These are phyloP conservation scores for Heliconius ethilla DNA, from an alignment of 2,888 invertebrate species.

Conservation along the genomic window DNA sequence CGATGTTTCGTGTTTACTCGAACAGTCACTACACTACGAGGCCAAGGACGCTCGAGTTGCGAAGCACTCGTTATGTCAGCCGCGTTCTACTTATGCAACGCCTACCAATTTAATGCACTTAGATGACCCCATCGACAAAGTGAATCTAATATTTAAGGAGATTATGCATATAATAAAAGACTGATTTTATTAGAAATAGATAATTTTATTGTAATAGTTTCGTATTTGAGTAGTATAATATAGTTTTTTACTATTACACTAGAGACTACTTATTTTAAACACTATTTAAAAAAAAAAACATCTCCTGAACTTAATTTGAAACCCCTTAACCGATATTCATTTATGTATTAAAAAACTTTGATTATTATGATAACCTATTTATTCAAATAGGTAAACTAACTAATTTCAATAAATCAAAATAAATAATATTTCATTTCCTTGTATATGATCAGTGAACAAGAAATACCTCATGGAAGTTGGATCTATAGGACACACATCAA, in stretches of 20 bases:
- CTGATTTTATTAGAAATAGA: too few species aligned
- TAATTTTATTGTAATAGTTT: background rate
- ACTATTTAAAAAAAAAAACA: background rate
- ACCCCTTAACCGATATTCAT: background rate
- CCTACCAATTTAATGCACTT: conserved; percentile 73
- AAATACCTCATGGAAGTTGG: too few species aligned
- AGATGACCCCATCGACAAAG: conserved; percentile 60
- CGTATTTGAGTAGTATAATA: too few species aligned
- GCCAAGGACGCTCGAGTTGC: conserved; percentile 75
- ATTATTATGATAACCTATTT: background rate
- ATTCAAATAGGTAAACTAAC: too few species aligned
- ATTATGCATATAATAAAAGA: conserved; percentile 16
- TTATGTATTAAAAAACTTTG: background rate
- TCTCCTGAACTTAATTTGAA: background rate
- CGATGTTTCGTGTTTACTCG: conserved; percentile 41
- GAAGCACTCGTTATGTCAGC: conserved; percentile 79
- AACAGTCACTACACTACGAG: conserved; percentile 58
- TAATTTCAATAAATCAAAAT: too few species aligned
- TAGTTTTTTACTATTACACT: too few species aligned
- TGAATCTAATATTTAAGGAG: conserved; percentile 32
- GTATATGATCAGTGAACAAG: too few species aligned
- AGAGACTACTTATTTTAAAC: too few species aligned
- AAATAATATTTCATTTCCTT: too few species aligned
- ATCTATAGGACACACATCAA: background rate
- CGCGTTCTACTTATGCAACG: conserved; percentile 80